Percentiles rank a stretch among this genome's conserved stretches.
Conservation (phyloP, 2,113 vertebrate genomes). For the Sclerurus mexicanus region DNA sequence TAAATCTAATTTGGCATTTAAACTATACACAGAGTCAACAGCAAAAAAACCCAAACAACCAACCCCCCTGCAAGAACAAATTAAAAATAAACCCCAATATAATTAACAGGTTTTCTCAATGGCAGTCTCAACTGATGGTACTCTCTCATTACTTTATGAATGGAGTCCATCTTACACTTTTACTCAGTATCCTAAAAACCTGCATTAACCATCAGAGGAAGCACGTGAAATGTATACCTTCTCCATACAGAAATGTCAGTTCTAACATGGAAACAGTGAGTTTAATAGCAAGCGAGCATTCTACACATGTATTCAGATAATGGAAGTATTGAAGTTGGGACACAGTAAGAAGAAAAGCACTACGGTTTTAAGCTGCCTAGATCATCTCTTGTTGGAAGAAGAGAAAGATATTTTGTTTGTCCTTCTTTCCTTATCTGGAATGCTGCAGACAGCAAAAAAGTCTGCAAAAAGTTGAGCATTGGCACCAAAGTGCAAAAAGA, state of each 20-base stretch:
- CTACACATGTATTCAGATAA: conserved; percentile 72
- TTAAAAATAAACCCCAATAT: conserved; percentile 62
- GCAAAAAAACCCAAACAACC: background rate
- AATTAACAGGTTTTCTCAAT: conserved; percentile 66
- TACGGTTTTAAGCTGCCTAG: conserved; percentile 87
- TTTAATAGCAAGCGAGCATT: conserved; percentile 71
- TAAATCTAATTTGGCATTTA: conserved; percentile 79
- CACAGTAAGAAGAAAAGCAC: conserved; percentile 76
- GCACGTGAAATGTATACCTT: conserved; percentile 53
- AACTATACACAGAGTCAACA: conserved; percentile 79
- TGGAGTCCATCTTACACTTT: background rate
- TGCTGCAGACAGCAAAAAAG: conserved; percentile 67
- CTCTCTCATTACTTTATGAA: conserved; percentile 41
- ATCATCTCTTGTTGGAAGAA: conserved; percentile 65
- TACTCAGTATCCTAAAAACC: conserved; percentile 40
- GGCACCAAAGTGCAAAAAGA: conserved; percentile 69
- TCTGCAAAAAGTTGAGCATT: conserved; percentile 67
- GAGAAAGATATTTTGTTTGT: background rate
- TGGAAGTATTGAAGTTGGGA: conserved; percentile 66
- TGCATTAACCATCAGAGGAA: conserved; percentile 48
- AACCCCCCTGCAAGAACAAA: background rate
- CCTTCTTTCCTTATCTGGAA: conserved; percentile 75
- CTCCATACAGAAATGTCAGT: conserved; percentile 65
- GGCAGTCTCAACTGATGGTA: conserved; percentile 39
- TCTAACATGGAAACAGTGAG: conserved; percentile 70